Conservation (phyloP, 2,797 vertebrate species). For the Phoxinus dragarum region DNA sequence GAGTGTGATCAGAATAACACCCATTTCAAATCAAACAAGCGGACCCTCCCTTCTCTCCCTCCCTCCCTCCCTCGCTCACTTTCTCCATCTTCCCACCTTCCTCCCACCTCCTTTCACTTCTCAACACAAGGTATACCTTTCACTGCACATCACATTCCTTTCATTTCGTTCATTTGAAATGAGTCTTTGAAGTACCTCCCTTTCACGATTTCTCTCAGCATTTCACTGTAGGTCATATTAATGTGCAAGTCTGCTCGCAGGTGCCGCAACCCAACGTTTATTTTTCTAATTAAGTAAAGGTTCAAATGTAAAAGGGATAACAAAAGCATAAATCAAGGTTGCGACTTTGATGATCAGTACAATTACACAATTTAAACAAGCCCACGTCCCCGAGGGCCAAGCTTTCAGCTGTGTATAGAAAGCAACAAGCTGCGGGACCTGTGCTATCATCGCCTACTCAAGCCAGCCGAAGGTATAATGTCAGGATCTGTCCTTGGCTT, state of each 20-base stretch:
- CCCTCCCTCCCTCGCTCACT: background rate
- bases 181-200: constrained; percentile 19
- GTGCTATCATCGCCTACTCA: constrained; percentile 28
- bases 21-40: constrained; percentile 56
- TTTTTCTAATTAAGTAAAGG: background rate
- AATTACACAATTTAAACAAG: constrained; percentile 20
- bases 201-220: background rate
- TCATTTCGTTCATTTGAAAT: constrained; percentile 17
- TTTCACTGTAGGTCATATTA: constrained; percentile 9
- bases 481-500: constrained; percentile 39
- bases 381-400: background rate
- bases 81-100: background rate
- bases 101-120: constrained; percentile 18
- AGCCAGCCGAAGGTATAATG: constrained; percentile 29
- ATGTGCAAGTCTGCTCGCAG: background rate
- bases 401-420: constrained; percentile 10
- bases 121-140: background rate
- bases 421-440: background rate
- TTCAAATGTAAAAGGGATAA: background rate
- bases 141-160: constrained; percentile 31
- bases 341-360: constrained; percentile 6
- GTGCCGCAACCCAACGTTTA: background rate
- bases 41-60: constrained; percentile 42
- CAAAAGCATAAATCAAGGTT: constrained; percentile 18
- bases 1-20: constrained; percentile 70